Conservation (phyloP, 1,140 invertebrate species). For the Mactra quadrangularis region DNA sequence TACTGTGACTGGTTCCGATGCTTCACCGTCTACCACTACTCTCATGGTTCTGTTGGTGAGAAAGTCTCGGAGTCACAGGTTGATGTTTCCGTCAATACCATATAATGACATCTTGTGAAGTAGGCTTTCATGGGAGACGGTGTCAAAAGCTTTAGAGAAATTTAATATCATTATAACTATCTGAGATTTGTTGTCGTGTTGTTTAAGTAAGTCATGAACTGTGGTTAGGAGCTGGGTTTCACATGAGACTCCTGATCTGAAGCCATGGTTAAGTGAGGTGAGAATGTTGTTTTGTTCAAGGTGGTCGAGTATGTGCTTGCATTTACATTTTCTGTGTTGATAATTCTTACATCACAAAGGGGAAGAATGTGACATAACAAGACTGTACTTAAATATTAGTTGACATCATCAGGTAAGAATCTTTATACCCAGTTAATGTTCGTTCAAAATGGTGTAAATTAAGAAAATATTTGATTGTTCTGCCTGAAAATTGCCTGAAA, state of each 20-base stretch:
- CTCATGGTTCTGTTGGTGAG: constrained; percentile 22
- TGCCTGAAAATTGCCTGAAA: too few species aligned
- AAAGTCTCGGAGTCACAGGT: background rate
- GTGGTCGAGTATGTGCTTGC: constrained; percentile 48
- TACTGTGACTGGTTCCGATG: background rate
- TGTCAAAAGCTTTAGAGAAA: background rate
- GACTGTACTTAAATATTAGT: too few species aligned
- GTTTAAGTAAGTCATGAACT: background rate
- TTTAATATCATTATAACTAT: background rate
- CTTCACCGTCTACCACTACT: background rate
- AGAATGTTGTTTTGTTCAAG: constrained; percentile 38
- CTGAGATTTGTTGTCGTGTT: background rate
- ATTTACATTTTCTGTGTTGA: too few species aligned
- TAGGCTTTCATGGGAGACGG: too few species aligned
- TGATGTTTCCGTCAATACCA: constrained; percentile 10
- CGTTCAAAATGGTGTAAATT: too few species aligned
- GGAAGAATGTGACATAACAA: too few species aligned
- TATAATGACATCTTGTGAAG: background rate
- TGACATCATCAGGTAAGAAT: too few species aligned
- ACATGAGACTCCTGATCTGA: background rate
- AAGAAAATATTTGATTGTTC: too few species aligned
- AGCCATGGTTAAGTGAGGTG: constrained; percentile 39
- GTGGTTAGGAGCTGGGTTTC: background rate
- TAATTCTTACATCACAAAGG: too few species aligned
- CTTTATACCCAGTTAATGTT: too few species aligned